Evolutionary conservation across 2,797 vertebrate species (phyloP), one percentile per base, ranked within the genome.

Genomic region (Tenualosa ilisha): DNA sequence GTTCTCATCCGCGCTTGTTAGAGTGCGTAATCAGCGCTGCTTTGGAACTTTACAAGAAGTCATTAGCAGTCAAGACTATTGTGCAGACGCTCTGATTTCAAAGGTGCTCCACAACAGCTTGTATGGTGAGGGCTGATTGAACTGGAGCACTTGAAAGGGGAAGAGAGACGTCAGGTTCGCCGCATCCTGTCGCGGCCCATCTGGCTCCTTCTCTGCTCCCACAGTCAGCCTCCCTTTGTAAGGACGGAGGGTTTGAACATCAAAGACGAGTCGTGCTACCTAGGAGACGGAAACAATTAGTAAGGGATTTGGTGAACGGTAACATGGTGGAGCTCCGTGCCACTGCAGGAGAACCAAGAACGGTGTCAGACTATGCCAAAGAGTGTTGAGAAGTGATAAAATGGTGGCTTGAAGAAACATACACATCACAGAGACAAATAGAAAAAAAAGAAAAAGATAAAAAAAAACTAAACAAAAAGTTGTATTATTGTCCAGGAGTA

Each of bases 61-160:
- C 95, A 95, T 96, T 96, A 96, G 94, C 93, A 95, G 94, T 96
- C 94, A 95, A 93, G 95, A 95, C 95, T 96, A 95, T 95, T 96
- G 95, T 96, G 94, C 93, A 93, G 93, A 93, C 92, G 89, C 91
- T 92, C 87, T 93, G 93, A 95, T 96, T 96, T 95, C 94, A 96
- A 95, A 96, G 95, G 95, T 95, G 95, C 94, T 95, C 94, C 93
- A 93, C 94, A 95, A 94, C 95, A 96, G 95, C 95, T 95, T 96
- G 95, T 95, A 93, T 92, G 92, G 93, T 89, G 85, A 94, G 91
- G 94, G 93, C 94, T 95, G 95, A 96, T 95, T 96, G 96, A 96
- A 95, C 95, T 93, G 87, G 93, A 94, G 93, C 93, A 95, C 95
- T 96, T 95, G 95, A 96, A 95, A 96, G 95, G 91, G 93, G 93